A percentile compares a stretch with the other conserved stretches of the same genome.
Evolutionary conservation across 2,797 vertebrate genomes (phyloP).

Genomic region (Tamandua tetradactyla): DNA sequence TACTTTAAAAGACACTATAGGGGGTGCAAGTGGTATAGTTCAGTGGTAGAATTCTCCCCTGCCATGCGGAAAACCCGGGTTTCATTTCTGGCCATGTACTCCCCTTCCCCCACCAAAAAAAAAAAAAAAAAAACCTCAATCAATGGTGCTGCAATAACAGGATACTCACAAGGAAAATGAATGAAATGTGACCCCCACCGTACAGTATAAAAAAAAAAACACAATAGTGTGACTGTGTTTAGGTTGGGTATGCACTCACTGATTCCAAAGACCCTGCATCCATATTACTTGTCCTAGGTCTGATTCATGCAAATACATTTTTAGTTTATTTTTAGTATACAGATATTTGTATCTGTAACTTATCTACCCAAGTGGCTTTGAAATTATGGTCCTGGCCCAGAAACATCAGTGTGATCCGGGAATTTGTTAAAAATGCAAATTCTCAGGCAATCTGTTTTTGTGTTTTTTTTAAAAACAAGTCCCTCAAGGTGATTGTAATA

Average conservation of each 20-base stretch:
- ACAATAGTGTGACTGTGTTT: neutral
- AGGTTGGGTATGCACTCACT: neutral
- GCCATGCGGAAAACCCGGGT: too few relatives aligned
- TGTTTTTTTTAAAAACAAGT: neutral
- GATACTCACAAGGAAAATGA: too few relatives aligned
- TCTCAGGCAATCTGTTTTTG: neutral
- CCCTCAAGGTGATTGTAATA: neutral
- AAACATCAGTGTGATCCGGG: neutral
- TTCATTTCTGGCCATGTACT: too few relatives aligned
- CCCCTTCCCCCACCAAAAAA: too few relatives aligned
- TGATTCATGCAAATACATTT: neutral
- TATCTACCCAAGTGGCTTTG: neutral
- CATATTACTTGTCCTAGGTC: neutral
- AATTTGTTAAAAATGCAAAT: conserved; percentile 13
- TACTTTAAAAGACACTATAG: neutral
- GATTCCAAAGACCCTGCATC: neutral
- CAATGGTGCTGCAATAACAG: too few relatives aligned
- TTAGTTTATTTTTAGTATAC: neutral
- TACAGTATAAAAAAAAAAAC: too few relatives aligned
- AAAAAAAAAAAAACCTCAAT: too few relatives aligned
- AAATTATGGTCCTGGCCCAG: neutral
- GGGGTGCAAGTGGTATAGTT: too few relatives aligned
- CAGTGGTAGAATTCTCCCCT: too few relatives aligned
- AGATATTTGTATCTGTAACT: neutral
- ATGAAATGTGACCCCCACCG: too few relatives aligned